Base-by-base conservation (phyloP, 2,113 vertebrate genomes). In the Toxotes jaculatrix region DNA sequence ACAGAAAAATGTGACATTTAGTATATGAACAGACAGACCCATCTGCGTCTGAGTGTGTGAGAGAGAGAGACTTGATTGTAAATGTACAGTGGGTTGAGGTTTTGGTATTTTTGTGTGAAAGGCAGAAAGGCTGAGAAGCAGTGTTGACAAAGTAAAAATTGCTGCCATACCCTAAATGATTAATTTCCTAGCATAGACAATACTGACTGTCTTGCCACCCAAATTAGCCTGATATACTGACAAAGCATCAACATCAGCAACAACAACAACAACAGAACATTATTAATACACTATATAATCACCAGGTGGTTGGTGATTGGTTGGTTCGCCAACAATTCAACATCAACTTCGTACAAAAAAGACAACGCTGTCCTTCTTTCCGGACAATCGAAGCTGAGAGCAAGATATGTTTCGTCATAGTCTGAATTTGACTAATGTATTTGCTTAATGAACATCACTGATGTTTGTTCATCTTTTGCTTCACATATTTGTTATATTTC, bases 111-210 rank as follows among this genome's bases (percentile, higher is more conserved):
- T 40, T 42, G 42, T 59, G 62, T 53, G 38, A 66, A 51, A 74
- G 23, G 10, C 63, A 66, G 8, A 80, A 51, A 51, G 19, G 49
- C 19, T 51, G 8, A 3, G 45, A 49, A 1, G 45, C 7, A n/a
- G 49, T 51, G 49, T 51, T 51, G 49, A 51, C 49, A 51, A 51
- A n/a, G 19, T 51, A 51, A 51, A 27, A 21, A 51, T 21, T 3
- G 17, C 49, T 51, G 49, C 21, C 49, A 51, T 51, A 51, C 49
- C 21, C 49, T 23, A 21, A 61, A 80, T 59, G 31, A 76, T 13
- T 31, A 5, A 63, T 40, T 51, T 49, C 53, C 43, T 17, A n/a
- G 31, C 47, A 62, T 0, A 47, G 40, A 43, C 56, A 72, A 61
- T 14, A 67, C 27, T 0, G 8, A 56, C 19, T n/a, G 45, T 17